phyloP scores from a whole-genome alignment of 2,797 vertebrate genomes.

The Pangasius mekongensis region DNA sequence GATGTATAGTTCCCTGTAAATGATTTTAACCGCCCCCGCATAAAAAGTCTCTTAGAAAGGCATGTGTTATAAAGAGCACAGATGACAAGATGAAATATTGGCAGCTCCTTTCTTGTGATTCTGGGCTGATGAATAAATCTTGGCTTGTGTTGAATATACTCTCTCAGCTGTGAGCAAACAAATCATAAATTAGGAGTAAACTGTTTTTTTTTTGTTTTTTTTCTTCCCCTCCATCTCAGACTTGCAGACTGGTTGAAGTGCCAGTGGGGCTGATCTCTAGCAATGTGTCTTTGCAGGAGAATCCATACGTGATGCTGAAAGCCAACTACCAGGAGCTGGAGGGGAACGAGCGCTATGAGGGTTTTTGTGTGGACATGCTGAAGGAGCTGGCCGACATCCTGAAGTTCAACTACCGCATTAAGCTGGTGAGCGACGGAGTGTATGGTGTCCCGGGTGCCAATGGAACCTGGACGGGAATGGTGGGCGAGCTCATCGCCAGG shows the following conservation, averaged over 20 bases:
- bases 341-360: constrained; percentile 93
- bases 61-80: constrained; percentile 19
- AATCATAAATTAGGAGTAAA: constrained; percentile 6
- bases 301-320: constrained; percentile 97
- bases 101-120: background rate
- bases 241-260: background rate
- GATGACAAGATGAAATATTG: constrained; percentile 43
- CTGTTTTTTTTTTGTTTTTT: background rate
- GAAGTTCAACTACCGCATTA: constrained; percentile 95
- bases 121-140: constrained; percentile 46
- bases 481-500: constrained; percentile 96
- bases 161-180: constrained; percentile 31
- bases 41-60: constrained; percentile 28
- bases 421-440: constrained; percentile 89
- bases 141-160: constrained; percentile 19
- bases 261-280: constrained; percentile 4
- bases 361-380: constrained; percentile 98
- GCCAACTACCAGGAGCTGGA: constrained; percentile 91
- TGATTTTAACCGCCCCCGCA: constrained; percentile 34
- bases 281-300: constrained; percentile 84
- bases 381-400: constrained; percentile 93
- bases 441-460: constrained; percentile 94
- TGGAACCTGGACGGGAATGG: constrained; percentile 96
- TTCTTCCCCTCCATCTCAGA: background rate
- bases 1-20: constrained; percentile 48